Evolutionary conservation across 2,888 invertebrate genomes (phyloP).

Genomic region (Aleiodes leptofemur): DNA sequence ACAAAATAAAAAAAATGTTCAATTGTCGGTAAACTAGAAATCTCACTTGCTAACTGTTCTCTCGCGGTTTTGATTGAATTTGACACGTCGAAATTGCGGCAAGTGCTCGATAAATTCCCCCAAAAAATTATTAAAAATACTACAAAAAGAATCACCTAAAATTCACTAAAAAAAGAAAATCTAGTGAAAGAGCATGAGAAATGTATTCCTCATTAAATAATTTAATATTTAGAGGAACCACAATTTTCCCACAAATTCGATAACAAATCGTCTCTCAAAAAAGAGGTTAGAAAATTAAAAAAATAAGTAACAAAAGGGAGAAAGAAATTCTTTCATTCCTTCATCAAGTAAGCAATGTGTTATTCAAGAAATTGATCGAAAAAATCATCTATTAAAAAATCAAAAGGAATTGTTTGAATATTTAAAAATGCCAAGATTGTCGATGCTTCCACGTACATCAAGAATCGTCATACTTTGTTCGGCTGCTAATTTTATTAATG

Average conservation of each 20-base stretch:
- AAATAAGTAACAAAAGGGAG: too few species aligned
- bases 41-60: too few species aligned
- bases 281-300: too few species aligned
- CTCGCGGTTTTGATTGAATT: not conserved
- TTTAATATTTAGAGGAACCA: too few species aligned
- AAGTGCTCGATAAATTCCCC: not conserved
- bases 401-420: not conserved
- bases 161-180: conserved; percentile 1
- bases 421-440: conserved; percentile 74
- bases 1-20: too few species aligned
- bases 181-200: too few species aligned
- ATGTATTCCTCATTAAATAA: too few species aligned
- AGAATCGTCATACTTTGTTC: conserved; percentile 83
- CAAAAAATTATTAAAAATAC: not conserved
- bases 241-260: too few species aligned
- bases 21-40: too few species aligned
- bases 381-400: not conserved
- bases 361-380: not conserved
- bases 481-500: conserved; percentile 85
- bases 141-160: not conserved
- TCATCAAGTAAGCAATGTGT: not conserved
- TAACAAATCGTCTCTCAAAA: too few species aligned
- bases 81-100: conserved; percentile 20
- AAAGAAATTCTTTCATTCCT: too few species aligned
- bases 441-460: conserved; percentile 78